Conservation (phyloP, 2,888 invertebrate genomes). For the Epinotia nisella region DNA sequence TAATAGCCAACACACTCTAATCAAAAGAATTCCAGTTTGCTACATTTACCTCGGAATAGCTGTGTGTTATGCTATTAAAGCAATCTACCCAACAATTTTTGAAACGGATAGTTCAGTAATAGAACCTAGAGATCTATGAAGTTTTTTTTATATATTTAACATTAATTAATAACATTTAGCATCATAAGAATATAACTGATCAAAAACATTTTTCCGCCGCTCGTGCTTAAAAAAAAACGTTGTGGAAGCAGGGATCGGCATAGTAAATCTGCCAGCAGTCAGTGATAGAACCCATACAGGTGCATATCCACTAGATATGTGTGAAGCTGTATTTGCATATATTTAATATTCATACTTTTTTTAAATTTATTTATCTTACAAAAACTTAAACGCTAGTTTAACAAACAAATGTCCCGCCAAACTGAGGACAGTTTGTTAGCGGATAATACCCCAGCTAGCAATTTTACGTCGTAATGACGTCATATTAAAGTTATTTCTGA, state of each 20-base stretch:
- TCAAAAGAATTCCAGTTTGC: constrained; percentile 3
- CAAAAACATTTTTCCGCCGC: background rate
- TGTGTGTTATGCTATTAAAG: background rate
- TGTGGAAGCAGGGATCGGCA: constrained; percentile 9
- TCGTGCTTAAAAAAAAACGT: constrained; percentile 20
- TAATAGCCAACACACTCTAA: constrained; percentile 5
- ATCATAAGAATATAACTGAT: constrained; percentile 19
- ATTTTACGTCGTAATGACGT: too few relatives aligned
- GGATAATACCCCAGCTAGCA: too few relatives aligned
- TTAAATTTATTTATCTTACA: too few relatives aligned
- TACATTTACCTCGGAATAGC: background rate
- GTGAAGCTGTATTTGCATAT: too few relatives aligned
- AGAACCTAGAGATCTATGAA: background rate
- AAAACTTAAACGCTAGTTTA: too few relatives aligned
- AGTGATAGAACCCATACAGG: too few relatives aligned
- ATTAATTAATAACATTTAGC: constrained; percentile 17
- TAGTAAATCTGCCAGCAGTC: constrained; percentile 31
- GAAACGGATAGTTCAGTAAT: constrained; percentile 5
- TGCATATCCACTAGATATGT: too few relatives aligned
- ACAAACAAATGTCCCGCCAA: too few relatives aligned
- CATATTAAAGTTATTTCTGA: too few relatives aligned
- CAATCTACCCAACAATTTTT: constrained; percentile 8
- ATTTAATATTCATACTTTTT: too few relatives aligned
- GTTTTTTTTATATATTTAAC: background rate
- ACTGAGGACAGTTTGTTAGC: too few relatives aligned